A percentile compares a stretch with the other conserved stretches of the same genome.
Evolutionary conservation across 2,113 vertebrate species (phyloP).

Genomic region (Rhadina sibilatrix): DNA sequence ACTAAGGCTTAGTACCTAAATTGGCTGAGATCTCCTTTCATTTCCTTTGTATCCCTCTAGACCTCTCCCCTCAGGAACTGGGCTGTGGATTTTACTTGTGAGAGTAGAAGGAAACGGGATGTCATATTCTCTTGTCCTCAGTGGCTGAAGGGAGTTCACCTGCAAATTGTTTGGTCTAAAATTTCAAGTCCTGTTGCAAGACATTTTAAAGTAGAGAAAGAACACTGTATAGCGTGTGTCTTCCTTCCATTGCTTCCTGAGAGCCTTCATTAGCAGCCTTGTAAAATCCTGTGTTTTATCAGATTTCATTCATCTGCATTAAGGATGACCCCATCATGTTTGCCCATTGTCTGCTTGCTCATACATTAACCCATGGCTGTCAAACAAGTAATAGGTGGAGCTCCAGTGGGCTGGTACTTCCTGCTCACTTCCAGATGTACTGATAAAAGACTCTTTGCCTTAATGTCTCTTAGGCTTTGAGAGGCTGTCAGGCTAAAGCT

Average conservation of each 20-base stretch:
- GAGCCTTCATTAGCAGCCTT: neutral
- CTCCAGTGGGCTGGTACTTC: conserved; percentile 35
- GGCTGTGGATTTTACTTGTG: conserved; percentile 21
- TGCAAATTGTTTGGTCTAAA: conserved; percentile 1
- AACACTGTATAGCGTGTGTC: neutral
- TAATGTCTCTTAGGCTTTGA: neutral
- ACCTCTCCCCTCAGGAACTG: neutral
- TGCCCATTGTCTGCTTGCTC: conserved; percentile 12
- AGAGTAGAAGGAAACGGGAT: neutral
- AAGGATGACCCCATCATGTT: conserved; percentile 19
- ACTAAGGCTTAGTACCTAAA: neutral
- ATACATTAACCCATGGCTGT: neutral
- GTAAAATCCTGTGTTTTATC: conserved; percentile 34
- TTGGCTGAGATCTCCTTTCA: conserved; percentile 6
- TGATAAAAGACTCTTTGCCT: neutral
- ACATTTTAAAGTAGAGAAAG: neutral
- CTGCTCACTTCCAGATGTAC: conserved; percentile 15
- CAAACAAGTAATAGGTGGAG: conserved; percentile 47
- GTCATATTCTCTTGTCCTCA: conserved; percentile 4
- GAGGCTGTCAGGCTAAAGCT: neutral
- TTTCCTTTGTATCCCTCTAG: conserved; percentile 10
- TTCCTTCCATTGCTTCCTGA: conserved; percentile 37
- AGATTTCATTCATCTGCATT: conserved; percentile 25
- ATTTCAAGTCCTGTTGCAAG: neutral
- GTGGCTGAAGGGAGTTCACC: neutral